phyloP scores from a whole-genome alignment of 2,888 invertebrate species.

The Lydus trimaculatus region DNA sequence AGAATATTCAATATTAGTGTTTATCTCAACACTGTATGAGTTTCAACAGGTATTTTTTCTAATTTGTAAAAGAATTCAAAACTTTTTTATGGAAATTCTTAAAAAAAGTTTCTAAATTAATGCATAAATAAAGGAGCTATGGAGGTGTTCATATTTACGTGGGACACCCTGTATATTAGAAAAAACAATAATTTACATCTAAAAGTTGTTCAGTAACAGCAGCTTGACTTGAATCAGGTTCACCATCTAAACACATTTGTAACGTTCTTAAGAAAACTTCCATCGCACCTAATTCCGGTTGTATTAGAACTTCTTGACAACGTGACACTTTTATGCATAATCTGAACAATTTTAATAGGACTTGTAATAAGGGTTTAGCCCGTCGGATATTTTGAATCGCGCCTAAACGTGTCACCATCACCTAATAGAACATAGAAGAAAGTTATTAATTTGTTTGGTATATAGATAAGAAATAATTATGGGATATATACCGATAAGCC shows the following conservation, averaged over 20 bases:
- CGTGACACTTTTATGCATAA: slow-evolving; percentile 89
- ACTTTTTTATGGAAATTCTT: no score
- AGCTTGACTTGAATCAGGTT: slow-evolving; percentile 75
- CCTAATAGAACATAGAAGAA: slow-evolving; percentile 62
- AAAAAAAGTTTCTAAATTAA: no score
- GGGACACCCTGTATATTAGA: no score
- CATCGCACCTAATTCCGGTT: slow-evolving; percentile 84
- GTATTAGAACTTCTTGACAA: slow-evolving; percentile 88
- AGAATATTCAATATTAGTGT: no score
- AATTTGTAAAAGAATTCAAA: no score
- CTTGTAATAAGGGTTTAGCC: slow-evolving; percentile 86
- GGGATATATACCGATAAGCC: slow-evolving; percentile 65
- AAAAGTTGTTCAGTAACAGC: slow-evolving; percentile 89
- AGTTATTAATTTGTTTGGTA: background rate
- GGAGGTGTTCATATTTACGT: no score
- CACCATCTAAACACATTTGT: slow-evolving; percentile 73
- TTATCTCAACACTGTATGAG: no score
- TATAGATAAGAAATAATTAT: background rate
- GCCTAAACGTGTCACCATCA: slow-evolving; percentile 84
- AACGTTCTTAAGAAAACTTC: slow-evolving; percentile 85
- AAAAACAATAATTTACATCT: slow-evolving; percentile 65
- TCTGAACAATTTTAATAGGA: slow-evolving; percentile 87
- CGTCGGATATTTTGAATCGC: slow-evolving; percentile 86
- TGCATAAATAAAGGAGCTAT: no score
- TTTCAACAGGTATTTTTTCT: no score